phyloP scores from a whole-genome alignment of 2,113 vertebrate species.

The Echinops telfairi region DNA sequence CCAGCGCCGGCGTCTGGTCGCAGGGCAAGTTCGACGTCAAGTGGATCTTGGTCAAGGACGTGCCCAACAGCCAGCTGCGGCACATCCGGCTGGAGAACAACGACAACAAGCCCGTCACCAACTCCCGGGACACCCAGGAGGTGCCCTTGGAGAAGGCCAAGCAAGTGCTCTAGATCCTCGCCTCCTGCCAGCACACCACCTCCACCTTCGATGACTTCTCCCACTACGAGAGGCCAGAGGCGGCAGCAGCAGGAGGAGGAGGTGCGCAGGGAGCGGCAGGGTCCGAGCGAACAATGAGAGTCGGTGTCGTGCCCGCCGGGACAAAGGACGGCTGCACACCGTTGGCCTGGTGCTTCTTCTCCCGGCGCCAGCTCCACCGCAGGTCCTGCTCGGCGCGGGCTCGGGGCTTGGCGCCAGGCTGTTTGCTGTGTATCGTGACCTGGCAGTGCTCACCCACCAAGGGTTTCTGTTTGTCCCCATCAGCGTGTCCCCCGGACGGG shows the following conservation, averaged over 20 bases:
- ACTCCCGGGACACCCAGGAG: constrained; percentile 99
- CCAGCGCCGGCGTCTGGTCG: constrained; percentile 98
- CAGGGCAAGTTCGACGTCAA: constrained; percentile 99
- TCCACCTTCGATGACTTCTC: constrained; percentile 99
- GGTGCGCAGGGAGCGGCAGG: constrained; percentile 97
- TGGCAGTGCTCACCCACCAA: constrained; percentile 91
- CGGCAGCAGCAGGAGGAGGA: constrained; percentile 98
- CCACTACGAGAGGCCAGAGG: constrained; percentile 97
- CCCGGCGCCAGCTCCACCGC: constrained; percentile 88
- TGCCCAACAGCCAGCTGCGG: constrained; percentile 98
- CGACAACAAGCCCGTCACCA: constrained; percentile 99
- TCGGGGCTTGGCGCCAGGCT: constrained; percentile 85
- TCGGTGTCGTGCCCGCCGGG: constrained; percentile 89
- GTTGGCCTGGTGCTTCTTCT: constrained; percentile 90
- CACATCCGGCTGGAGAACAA: constrained; percentile 99
- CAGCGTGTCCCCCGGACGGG: constrained; percentile 82
- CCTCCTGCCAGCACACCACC: constrained; percentile 98
- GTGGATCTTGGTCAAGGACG: constrained; percentile 99
- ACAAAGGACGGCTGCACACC: constrained; percentile 76
- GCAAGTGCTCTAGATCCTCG: constrained; percentile 98
- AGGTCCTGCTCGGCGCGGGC: constrained; percentile 88
- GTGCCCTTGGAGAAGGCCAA: constrained; percentile 98
- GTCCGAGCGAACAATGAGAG: constrained; percentile 94
- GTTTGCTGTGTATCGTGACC: constrained; percentile 86
- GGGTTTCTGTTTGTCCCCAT: constrained; percentile 77